These are phyloP conservation scores for Gopherus evgoodei DNA, from an alignment of 2,113 vertebrate genomes.

Conservation along the genomic window DNA sequence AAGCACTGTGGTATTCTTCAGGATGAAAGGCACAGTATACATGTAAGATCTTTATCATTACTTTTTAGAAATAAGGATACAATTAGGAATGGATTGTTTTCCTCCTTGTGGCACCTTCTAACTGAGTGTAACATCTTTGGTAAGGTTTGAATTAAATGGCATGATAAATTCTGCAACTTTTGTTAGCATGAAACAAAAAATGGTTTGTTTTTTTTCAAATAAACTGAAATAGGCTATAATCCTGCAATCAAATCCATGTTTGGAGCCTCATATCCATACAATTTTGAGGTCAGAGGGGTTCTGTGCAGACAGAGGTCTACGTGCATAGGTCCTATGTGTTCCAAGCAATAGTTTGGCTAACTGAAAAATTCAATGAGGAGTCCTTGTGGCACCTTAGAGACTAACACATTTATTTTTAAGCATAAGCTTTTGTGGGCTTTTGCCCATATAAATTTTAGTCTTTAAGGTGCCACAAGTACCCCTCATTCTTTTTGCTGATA, in stretches of 20 bases:
- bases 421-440: too few relatives aligned
- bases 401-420: too few relatives aligned
- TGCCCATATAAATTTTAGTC: too few relatives aligned
- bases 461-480: too few relatives aligned
- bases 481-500: too few relatives aligned
- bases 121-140: neutral
- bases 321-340: neutral
- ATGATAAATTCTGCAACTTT: slow-evolving; percentile 19
- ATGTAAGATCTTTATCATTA: neutral
- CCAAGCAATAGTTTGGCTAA: neutral
- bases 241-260: neutral
- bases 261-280: neutral
- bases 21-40: neutral
- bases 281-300: neutral
- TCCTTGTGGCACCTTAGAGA: too few relatives aligned
- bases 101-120: slow-evolving; percentile 12
- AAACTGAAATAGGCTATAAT: slow-evolving; percentile 31
- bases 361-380: neutral
- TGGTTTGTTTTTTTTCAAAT: neutral
- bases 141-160: neutral
- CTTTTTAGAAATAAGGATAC: slow-evolving; percentile 12
- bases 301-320: neutral
- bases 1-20: neutral
- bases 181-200: neutral
- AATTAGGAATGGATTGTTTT: slow-evolving; percentile 7